phyloP scores from a whole-genome alignment of 2,888 invertebrate genomes.

The Ophion ellenae region DNA sequence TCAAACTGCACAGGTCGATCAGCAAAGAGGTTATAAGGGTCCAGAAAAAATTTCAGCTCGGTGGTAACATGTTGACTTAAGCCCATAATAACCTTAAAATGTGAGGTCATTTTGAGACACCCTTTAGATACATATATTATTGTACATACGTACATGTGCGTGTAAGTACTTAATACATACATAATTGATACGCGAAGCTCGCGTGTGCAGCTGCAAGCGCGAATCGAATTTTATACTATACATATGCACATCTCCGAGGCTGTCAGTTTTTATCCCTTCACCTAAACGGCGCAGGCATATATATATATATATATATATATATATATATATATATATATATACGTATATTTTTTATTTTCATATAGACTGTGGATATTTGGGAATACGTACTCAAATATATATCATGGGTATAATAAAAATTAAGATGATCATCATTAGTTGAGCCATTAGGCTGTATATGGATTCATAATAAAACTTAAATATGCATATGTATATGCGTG shows the following conservation, averaged over 20 bases:
- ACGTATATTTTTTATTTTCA: background rate
- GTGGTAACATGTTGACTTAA: too few species aligned
- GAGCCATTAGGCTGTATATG: background rate
- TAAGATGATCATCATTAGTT: background rate
- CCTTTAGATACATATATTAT: conserved; percentile 8
- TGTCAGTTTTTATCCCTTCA: conserved; percentile 29
- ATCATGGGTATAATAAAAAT: background rate
- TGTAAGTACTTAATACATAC: conserved; percentile 37
- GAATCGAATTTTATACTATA: conserved; percentile 36
- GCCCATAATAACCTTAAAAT: too few species aligned
- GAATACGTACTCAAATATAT: background rate
- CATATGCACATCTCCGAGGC: conserved; percentile 8
- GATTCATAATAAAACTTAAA: conserved; percentile 23
- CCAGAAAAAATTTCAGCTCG: too few species aligned
- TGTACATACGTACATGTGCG: conserved; percentile 9
- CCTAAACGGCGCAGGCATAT: conserved; percentile 6
- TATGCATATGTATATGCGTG: conserved; percentile 18
- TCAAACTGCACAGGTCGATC: too few species aligned
- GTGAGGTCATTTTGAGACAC: too few species aligned
- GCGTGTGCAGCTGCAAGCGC: conserved; percentile 42
- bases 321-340: background rate
- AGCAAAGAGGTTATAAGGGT: too few species aligned
- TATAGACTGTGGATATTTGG: background rate
- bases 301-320: background rate
- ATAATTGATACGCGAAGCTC: conserved; percentile 30